Conservation (phyloP, 2,888 invertebrate species). For the Hoplodrina blanda region DNA sequence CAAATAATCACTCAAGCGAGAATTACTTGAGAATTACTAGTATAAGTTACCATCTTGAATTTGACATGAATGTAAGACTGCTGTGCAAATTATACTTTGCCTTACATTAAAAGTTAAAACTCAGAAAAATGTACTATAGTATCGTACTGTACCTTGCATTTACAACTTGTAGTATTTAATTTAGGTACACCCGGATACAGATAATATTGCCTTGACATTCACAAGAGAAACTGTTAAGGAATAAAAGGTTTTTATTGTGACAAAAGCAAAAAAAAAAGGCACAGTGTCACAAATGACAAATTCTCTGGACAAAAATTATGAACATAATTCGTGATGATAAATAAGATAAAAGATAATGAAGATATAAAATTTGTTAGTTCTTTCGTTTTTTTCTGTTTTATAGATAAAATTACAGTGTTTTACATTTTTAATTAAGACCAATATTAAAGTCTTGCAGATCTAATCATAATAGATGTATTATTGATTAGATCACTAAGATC, state of each 20-base stretch:
- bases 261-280: constrained; percentile 24
- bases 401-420: not conserved
- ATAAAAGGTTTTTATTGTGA: constrained; percentile 31
- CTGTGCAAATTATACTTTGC: not conserved
- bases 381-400: constrained; percentile 13
- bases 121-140: not conserved
- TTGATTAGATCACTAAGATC: too few species aligned
- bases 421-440: constrained; percentile 18
- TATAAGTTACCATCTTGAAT: too few species aligned
- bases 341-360: constrained; percentile 28
- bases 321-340: constrained; percentile 27
- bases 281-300: constrained; percentile 52
- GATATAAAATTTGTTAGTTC: not conserved
- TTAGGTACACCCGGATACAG: constrained; percentile 64
- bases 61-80: too few species aligned
- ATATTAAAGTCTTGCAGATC: constrained; percentile 11
- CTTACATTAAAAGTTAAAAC: constrained; percentile 16
- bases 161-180: constrained; percentile 29
- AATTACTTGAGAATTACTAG: too few species aligned
- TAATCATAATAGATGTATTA: constrained; percentile 18
- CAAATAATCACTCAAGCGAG: too few species aligned
- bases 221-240: constrained; percentile 48
- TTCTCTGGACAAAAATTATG: constrained; percentile 41
- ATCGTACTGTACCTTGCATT: constrained; percentile 10
- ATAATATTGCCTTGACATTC: constrained; percentile 65